Percentiles rank a stretch among this genome's conserved stretches.
phyloP scores from a whole-genome alignment of 2,797 vertebrate species.

The Simalia tracyae region DNA sequence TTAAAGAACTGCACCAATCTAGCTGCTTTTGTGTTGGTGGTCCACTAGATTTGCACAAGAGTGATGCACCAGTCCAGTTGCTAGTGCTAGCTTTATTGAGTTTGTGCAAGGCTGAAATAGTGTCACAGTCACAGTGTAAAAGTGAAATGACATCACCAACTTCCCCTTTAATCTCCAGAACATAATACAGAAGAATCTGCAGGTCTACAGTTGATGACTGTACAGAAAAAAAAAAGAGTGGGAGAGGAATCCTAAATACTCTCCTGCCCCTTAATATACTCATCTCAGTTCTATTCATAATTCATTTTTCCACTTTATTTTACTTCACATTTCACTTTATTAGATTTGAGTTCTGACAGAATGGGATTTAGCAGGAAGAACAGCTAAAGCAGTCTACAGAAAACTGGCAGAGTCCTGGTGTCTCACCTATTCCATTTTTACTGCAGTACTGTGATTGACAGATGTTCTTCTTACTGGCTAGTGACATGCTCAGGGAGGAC shows the following conservation, averaged over 20 bases:
- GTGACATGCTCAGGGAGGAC: neutral
- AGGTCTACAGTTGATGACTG: neutral
- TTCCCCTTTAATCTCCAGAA: neutral
- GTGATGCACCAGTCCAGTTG: no score
- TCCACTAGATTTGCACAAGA: no score
- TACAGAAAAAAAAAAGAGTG: neutral
- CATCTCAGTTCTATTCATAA: neutral
- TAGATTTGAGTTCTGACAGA: neutral
- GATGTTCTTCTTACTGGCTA: neutral
- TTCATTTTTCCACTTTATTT: neutral
- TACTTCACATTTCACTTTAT: neutral
- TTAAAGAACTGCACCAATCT: no score
- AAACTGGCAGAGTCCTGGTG: neutral
- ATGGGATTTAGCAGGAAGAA: neutral
- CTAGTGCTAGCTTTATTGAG: no score
- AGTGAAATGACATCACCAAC: neutral
- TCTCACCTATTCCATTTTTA: neutral
- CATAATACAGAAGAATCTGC: neutral
- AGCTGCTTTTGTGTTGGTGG: no score
- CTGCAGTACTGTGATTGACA: neutral
- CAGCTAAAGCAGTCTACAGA: neutral
- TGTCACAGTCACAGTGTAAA: no score
- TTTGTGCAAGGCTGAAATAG: no score
- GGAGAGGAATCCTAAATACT: neutral
- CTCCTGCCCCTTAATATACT: neutral